A percentile compares a stretch with the other conserved stretches of the same genome.
Evolutionary conservation across 2,113 vertebrate genomes (phyloP).

Genomic region (Bos javanicus): DNA sequence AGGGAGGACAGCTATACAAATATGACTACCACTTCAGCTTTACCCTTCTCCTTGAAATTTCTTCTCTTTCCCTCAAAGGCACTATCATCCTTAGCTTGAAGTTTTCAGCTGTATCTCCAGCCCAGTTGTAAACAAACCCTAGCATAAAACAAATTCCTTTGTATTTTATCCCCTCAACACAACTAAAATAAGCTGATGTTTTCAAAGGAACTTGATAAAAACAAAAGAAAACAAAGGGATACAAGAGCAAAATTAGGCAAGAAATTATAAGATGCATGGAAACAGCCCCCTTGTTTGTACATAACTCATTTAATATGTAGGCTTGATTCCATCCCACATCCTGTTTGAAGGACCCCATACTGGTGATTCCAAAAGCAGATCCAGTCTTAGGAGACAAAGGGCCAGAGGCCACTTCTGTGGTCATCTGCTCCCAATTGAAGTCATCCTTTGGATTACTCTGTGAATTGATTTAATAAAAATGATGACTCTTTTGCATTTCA

Average conservation of each 20-base stretch:
- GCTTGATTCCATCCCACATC: not conserved
- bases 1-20: not conserved
- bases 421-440: not conserved
- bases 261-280: not conserved
- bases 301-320: no score
- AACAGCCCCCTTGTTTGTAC: not conserved
- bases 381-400: not conserved
- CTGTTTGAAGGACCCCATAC: not conserved
- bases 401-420: not conserved
- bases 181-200: not conserved
- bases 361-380: not conserved
- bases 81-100: not conserved
- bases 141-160: not conserved
- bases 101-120: not conserved
- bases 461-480: not conserved
- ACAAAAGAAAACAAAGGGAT: not conserved
- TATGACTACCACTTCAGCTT: not conserved
- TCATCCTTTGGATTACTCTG: not conserved
- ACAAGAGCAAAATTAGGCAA: not conserved
- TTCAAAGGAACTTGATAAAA: not conserved
- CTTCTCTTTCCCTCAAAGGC: not conserved
- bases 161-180: not conserved
- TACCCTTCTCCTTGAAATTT: not conserved
- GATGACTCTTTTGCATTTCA: not conserved
- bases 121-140: not conserved